Conservation (phyloP, 2,888 invertebrate genomes). For the Thyatira batis region DNA sequence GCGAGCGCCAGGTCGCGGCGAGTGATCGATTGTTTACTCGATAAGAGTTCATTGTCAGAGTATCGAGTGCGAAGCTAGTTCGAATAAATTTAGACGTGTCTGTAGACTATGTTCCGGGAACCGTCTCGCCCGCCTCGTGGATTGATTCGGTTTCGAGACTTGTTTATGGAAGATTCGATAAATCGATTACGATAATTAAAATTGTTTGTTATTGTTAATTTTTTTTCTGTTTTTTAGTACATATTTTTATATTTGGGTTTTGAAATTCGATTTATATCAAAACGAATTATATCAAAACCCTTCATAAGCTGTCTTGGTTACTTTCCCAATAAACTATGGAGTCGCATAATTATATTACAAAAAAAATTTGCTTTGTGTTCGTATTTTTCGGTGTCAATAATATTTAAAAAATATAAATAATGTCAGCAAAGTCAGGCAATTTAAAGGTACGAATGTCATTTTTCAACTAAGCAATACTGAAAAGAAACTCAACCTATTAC, state of each 20-base stretch:
- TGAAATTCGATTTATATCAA: not conserved
- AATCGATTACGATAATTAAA: constrained; percentile 22
- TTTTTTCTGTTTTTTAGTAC: not conserved
- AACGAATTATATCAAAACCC: too few species aligned
- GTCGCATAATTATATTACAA: too few species aligned
- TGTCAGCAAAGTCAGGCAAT: too few species aligned
- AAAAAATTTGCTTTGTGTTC: too few species aligned
- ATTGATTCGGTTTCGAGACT: constrained; percentile 15
- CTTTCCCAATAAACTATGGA: too few species aligned
- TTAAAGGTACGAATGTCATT: too few species aligned
- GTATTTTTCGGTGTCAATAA: too few species aligned
- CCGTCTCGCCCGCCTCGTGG: constrained; percentile 31
- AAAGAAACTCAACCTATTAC: too few species aligned
- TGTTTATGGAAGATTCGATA: constrained; percentile 37
- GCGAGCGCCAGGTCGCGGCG: constrained; percentile 69
- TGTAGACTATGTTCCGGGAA: constrained; percentile 57
- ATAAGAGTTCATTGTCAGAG: constrained; percentile 79
- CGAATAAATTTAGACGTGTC: constrained; percentile 72
- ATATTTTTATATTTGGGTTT: not conserved
- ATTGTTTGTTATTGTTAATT: constrained; percentile 6
- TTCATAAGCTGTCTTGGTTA: too few species aligned
- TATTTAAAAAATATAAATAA: too few species aligned
- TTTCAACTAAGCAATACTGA: too few species aligned
- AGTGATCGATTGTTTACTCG: constrained; percentile 74
- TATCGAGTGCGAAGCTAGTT: constrained; percentile 67